These are phyloP conservation scores for Allygus modestus DNA, from an alignment of 2,888 invertebrate genomes.

Conservation along the genomic window DNA sequence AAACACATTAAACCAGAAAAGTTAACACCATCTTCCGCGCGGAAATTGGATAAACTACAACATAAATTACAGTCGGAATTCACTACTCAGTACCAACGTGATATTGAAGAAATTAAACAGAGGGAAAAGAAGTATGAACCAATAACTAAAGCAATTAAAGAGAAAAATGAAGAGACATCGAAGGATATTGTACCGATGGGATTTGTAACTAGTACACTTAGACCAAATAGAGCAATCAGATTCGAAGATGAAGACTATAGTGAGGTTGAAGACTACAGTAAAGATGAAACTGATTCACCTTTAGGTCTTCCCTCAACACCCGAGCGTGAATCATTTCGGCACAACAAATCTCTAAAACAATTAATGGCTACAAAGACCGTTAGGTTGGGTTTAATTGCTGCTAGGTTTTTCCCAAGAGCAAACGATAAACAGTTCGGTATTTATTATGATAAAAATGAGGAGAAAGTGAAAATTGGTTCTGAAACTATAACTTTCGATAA, in stretches of 20 bases:
- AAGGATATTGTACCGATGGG: constrained; percentile 8
- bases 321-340: constrained; percentile 43
- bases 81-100: neutral
- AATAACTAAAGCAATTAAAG: constrained; percentile 28
- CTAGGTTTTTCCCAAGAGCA: constrained; percentile 45
- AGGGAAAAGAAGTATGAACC: constrained; percentile 33
- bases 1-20: neutral
- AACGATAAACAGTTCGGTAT: constrained; percentile 55
- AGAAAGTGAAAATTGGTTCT: constrained; percentile 18
- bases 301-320: constrained; percentile 17
- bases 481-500: constrained; percentile 36
- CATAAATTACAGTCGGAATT: constrained; percentile 30
- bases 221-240: neutral
- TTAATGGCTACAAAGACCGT: neutral
- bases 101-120: constrained; percentile 9
- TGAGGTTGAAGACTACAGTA: neutral
- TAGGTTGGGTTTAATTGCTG: constrained; percentile 17
- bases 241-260: neutral
- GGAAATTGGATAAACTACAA: constrained; percentile 11
- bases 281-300: neutral
- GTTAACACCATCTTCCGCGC: neutral
- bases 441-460: constrained; percentile 29
- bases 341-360: constrained; percentile 53
- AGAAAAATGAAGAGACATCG: neutral
- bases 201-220: constrained; percentile 2